Evolutionary conservation across 2,797 vertebrate genomes (phyloP).

Genomic region (Phataginus tricuspis): DNA sequence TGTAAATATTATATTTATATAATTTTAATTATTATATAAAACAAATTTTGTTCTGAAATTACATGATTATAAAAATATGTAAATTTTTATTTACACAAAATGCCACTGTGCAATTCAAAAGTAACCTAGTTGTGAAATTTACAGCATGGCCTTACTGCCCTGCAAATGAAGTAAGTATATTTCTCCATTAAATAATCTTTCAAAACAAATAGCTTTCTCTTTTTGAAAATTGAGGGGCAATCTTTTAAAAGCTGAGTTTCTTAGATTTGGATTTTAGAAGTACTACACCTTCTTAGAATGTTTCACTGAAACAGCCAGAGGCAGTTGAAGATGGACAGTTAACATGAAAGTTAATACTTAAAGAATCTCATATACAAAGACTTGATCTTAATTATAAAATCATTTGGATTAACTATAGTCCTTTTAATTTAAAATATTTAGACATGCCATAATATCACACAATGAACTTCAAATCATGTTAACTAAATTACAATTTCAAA

Average conservation of each 20-base stretch:
- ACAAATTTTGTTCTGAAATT: too few species aligned
- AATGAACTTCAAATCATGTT: neutral
- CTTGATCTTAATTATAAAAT: neutral
- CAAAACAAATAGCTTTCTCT: constrained; percentile 23
- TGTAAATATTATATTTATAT: neutral
- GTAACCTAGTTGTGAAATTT: constrained; percentile 18
- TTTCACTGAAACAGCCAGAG: neutral
- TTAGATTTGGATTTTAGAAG: neutral
- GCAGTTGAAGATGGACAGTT: neutral
- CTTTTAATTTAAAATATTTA: constrained; percentile 24
- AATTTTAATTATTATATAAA: neutral
- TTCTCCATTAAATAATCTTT: neutral
- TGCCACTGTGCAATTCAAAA: neutral
- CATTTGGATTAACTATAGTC: neutral
- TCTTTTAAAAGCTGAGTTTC: neutral
- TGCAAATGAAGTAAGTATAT: neutral
- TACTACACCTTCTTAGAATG: neutral
- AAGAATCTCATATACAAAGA: neutral
- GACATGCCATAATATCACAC: neutral
- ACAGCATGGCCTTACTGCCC: neutral
- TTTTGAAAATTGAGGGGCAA: neutral
- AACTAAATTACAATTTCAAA: neutral
- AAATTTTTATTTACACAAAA: constrained; percentile 26
- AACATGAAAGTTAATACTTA: neutral
- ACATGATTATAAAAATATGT: neutral